Base-by-base conservation (phyloP, 2,888 invertebrate species). In the Agrotis segetum region DNA sequence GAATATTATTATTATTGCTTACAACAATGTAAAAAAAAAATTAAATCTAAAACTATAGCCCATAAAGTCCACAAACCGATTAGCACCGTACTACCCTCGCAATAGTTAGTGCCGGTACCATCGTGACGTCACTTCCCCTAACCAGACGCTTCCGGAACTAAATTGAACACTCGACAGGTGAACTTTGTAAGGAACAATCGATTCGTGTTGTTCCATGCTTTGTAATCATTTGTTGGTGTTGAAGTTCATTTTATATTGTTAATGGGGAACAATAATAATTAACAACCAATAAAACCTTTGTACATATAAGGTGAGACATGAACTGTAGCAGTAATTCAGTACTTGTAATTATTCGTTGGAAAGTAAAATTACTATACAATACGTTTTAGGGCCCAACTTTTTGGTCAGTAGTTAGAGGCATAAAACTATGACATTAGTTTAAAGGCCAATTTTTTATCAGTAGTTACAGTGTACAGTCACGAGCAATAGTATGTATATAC, bases 61-160 rank as follows among this genome's bases (percentile, higher is more conserved):
- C 53, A 70, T 71, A 53, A 67, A 78, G 50, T 67, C 46, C 64
- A 65, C 73, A 66, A 53, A 59, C 53, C 68, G 52, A 67, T 79
- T 78, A 79, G 40, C 71, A 70, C 49, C 40, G 56, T 64, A 19
- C 55, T 46, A 62, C 68, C 71, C 67, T 68, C 21, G 34, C 19
- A 56, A n/a, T 19, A 14, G 46, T 19, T 21, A 62, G 62, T 60
- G 34, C 71, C 65, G 65, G 73, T 68, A 65, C 68, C 65, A 64
- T 61, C 77, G 56, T 83, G 82, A 81, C 86, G 82, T 85, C 79
- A 85, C 74, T 66, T 59, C 65, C 73, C 70, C 74, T 82, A 82
- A 82, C 86, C 78, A 84, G 77, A 55, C 71, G 72, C 69, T 83
- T 86, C 85, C 85, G 85, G 85, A 50, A 77, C 61, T 79, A 83